phyloP scores from a whole-genome alignment of 2,797 vertebrate genomes.

The Dendrocincla tyrannina region DNA sequence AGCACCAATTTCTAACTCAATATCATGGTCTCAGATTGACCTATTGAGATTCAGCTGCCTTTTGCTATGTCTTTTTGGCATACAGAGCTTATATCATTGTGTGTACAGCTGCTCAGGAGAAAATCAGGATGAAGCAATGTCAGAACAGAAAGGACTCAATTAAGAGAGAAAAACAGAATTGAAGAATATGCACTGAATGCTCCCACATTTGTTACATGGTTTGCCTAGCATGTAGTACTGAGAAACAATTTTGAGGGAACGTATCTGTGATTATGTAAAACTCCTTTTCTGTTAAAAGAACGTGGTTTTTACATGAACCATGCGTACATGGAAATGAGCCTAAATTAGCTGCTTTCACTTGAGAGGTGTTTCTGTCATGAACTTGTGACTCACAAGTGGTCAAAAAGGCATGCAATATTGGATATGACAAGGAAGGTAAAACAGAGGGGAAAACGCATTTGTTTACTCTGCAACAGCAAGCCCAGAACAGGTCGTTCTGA shows the following conservation, averaged over 20 bases:
- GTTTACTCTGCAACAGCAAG: background rate
- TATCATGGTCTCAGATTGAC: background rate
- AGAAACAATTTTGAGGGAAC: background rate
- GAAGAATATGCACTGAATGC: background rate
- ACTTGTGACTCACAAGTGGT: background rate
- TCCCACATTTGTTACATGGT: background rate
- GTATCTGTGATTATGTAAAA: background rate
- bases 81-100: background rate
- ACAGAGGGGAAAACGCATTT: background rate
- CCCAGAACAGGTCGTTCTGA: background rate
- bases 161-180: background rate
- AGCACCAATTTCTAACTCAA: background rate
- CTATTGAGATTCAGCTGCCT: background rate
- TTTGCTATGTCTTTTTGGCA: background rate
- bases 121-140: background rate
- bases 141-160: background rate
- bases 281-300: background rate
- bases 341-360: background rate
- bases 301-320: background rate
- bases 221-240: background rate
- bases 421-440: background rate
- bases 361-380: background rate
- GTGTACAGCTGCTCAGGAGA: background rate
- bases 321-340: background rate
- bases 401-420: background rate